Conservation (phyloP, 2,888 invertebrate genomes). For the Erebia aethiops region DNA sequence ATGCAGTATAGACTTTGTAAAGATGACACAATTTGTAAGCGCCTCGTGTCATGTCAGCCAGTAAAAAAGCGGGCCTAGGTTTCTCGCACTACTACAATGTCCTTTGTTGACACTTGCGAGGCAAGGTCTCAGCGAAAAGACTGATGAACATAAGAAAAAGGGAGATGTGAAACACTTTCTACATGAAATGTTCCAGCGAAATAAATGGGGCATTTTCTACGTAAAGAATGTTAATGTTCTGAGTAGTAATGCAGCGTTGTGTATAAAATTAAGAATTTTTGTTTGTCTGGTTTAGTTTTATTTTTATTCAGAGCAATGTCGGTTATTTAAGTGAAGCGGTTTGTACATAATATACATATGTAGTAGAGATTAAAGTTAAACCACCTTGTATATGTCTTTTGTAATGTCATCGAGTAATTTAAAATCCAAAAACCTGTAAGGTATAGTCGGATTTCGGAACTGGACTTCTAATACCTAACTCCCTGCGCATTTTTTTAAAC, state of each 20-base stretch:
- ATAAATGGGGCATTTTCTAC: slow-evolving; percentile 15
- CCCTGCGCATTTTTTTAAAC: too few relatives aligned
- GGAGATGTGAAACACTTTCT: slow-evolving; percentile 15
- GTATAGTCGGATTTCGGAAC: too few relatives aligned
- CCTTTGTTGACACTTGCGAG: slow-evolving; percentile 24
- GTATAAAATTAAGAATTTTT: not conserved
- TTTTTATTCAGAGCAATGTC: not conserved
- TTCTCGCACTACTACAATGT: slow-evolving; percentile 18
- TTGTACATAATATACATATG: not conserved
- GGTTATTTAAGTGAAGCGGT: not conserved
- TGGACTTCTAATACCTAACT: too few relatives aligned
- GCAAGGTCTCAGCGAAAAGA: slow-evolving; percentile 16
- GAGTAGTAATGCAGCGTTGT: not conserved
- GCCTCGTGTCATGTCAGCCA: slow-evolving; percentile 11
- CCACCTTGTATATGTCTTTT: too few relatives aligned
- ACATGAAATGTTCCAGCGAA: slow-evolving; percentile 9
- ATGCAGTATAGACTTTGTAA: not conserved
- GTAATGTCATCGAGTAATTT: too few relatives aligned
- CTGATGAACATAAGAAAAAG: slow-evolving; percentile 25
- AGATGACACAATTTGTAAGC: slow-evolving; percentile 16
- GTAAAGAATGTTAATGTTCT: slow-evolving; percentile 10
- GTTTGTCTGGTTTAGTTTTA: not conserved
- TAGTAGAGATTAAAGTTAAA: too few relatives aligned
- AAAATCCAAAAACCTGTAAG: too few relatives aligned
- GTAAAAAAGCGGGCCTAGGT: slow-evolving; percentile 5